These are phyloP conservation scores for Quiscalus mexicanus DNA, from an alignment of 2,113 vertebrate species.

Conservation along the genomic window DNA sequence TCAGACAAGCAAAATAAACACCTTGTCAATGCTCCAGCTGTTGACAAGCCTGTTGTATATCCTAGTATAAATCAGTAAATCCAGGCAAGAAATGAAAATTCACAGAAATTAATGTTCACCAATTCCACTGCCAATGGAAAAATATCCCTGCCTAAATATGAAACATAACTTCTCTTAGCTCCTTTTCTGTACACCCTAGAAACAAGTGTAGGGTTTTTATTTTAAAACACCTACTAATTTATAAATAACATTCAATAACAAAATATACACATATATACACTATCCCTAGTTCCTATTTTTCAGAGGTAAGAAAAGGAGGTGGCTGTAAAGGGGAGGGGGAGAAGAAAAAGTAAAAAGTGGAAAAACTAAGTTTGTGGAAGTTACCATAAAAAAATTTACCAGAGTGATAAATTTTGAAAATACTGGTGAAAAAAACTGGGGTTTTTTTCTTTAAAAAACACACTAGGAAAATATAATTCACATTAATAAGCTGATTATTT, in stretches of 20 bases:
- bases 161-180: background rate
- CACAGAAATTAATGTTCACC: background rate
- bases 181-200: background rate
- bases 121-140: background rate
- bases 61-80: background rate
- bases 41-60: background rate
- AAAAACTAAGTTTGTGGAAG: background rate
- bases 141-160: background rate
- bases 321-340: background rate
- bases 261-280: background rate
- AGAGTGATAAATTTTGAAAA: background rate
- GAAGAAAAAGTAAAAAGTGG: fast-evolving
- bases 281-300: background rate
- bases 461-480: background rate
- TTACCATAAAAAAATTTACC: background rate
- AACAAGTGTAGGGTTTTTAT: background rate
- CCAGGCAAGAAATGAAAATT: background rate
- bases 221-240: background rate
- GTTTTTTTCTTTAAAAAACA: background rate
- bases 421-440: background rate
- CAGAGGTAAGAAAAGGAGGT: background rate
- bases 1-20: background rate
- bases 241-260: background rate
- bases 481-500: background rate
- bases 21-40: background rate